Evolutionary conservation across 2,888 invertebrate genomes (phyloP), one percentile per base, ranked within the genome.

Genomic region (Tromatobia lineatoria): DNA sequence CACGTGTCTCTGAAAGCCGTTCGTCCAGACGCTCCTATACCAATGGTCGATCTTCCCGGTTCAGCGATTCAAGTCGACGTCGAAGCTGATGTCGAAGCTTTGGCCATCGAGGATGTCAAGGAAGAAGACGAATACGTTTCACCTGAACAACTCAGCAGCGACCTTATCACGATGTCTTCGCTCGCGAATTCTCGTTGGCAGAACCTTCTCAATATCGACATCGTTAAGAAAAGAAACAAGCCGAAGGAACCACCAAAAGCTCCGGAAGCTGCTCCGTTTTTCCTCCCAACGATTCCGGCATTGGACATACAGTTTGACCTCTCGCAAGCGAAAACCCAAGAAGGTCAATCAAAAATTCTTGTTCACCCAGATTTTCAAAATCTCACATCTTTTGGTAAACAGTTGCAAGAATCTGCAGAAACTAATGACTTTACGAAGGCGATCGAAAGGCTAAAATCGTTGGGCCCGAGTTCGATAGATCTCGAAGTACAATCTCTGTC

Each of bases 191-290:
- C 98, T 0, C 96, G 98, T 88, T 99, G 99, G 99, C 96, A 98
- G 86, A 98, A 98, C 93, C 94, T 99, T 15, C 95, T 99, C 0
- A 96, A 97, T 91, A 94, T 99, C 77, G 98, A 99, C 88, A 94
- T 97, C 0, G 97, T 99, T 1, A 98, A 97, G 93, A 96, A 96
- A 89, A 95, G 97, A 85, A 99, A 99, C 93, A 99, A 98, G 91
- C 99, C 99, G 0, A 98, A 96, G 93, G 96, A 96, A 70, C 96
- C 97, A 0, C 95, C 97, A 0, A 98, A 98, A 90, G 95, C 95
- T 1, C 97, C 98, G 0, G 98, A 98, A 94, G 96, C 97, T 0
- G 99, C 99, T 0, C 99, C 99, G 0, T 99, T 99, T 94, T 99
- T 99, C 93, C 94, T 99, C 71, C 99, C 99, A 0, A 99, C 99